Percentiles rank a stretch among this genome's conserved stretches.
These are phyloP conservation scores for Phoebastria nigripes DNA, from an alignment of 2,797 vertebrate species.

Conservation along the genomic window DNA sequence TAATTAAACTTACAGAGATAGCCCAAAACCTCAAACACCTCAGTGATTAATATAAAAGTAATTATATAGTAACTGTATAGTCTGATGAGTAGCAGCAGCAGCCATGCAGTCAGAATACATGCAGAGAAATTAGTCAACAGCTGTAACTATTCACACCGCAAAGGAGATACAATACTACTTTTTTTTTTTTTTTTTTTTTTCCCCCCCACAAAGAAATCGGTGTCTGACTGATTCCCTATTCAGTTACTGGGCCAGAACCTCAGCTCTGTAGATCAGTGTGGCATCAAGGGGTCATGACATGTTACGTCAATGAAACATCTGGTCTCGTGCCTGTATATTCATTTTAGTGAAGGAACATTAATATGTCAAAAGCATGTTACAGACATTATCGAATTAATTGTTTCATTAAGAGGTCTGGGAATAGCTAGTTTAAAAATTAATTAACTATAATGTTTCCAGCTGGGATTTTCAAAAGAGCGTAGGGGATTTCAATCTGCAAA, in stretches of 20 bases:
- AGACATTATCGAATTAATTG: not conserved
- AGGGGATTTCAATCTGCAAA: slow-evolving; percentile 13
- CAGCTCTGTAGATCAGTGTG: not conserved
- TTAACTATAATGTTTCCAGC: slow-evolving; percentile 5
- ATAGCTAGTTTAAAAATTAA: slow-evolving; percentile 19
- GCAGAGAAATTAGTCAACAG: not conserved
- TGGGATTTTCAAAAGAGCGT: slow-evolving; percentile 12
- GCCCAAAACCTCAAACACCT: not conserved
- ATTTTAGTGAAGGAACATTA: not conserved
- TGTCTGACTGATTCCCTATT: not conserved
- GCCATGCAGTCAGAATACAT: not conserved
- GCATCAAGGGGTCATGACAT: not conserved
- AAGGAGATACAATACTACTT: not conserved
- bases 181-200: not conserved
- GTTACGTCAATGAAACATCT: not conserved
- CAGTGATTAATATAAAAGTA: not conserved
- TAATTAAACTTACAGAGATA: slow-evolving; percentile 16
- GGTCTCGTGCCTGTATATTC: not conserved
- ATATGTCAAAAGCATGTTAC: not conserved
- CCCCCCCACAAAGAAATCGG: not conserved
- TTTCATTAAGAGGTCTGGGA: not conserved
- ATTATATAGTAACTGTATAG: not conserved
- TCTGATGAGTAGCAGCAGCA: not conserved
- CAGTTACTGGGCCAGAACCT: not conserved
- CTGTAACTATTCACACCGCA: not conserved